These are phyloP conservation scores for Galleria mellonella DNA, from an alignment of 1,140 invertebrate genomes.

Conservation along the genomic window DNA sequence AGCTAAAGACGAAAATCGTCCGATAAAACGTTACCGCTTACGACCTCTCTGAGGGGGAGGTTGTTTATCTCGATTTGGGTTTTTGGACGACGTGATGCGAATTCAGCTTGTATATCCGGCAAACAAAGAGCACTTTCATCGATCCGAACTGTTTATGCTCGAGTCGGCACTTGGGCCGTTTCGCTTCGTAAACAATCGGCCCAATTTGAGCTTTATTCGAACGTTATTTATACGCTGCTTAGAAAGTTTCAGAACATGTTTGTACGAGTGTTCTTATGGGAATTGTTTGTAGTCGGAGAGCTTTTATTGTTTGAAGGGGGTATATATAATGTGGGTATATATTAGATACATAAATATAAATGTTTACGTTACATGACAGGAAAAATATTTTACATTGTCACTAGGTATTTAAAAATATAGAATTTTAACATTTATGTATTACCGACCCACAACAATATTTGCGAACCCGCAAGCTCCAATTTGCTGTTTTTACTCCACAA, in stretches of 20 bases:
- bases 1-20: constrained; percentile 65
- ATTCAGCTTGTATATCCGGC: constrained; percentile 67
- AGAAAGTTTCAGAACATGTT: constrained; percentile 60
- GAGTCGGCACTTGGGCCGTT: constrained; percentile 43
- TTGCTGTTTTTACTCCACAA: too few species aligned
- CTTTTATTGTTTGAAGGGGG: constrained; percentile 31
- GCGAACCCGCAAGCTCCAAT: too few species aligned
- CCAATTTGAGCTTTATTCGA: constrained; percentile 59
- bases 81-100: constrained; percentile 70
- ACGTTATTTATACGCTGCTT: constrained; percentile 66
- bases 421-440: too few species aligned
- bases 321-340: too few species aligned
- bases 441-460: too few species aligned
- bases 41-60: constrained; percentile 59
- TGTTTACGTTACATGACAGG: constrained; percentile 13
- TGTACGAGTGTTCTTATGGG: constrained; percentile 51
- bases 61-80: constrained; percentile 70
- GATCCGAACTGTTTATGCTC: constrained; percentile 52
- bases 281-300: constrained; percentile 50
- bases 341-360: too few species aligned
- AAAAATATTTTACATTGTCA: too few species aligned
- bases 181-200: constrained; percentile 22
- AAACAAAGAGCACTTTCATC: constrained; percentile 64
- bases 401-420: too few species aligned
- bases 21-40: constrained; percentile 60